Conservation (phyloP, 2,797 vertebrate species). For the Fundulus diaphanus region DNA sequence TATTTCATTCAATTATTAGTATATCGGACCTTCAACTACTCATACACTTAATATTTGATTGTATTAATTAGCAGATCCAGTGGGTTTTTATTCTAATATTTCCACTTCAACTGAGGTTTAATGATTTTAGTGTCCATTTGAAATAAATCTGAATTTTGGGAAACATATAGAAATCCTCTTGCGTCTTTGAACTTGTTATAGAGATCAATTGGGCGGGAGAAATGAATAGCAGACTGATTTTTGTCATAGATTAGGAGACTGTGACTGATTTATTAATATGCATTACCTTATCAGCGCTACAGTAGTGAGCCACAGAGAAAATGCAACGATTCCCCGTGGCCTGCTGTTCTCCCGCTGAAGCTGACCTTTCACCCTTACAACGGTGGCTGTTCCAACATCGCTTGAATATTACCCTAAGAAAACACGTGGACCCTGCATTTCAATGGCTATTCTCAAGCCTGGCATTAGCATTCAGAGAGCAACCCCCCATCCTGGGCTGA, state of each 20-base stretch:
- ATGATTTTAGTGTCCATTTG: neutral
- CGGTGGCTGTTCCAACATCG: constrained; percentile 72
- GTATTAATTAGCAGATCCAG: neutral
- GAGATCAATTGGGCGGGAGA: no score
- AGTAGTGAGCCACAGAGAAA: constrained; percentile 54
- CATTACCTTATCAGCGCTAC: neutral
- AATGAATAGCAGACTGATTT: neutral
- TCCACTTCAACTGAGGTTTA: neutral
- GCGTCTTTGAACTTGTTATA: neutral
- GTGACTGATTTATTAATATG: no score
- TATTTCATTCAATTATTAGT: no score
- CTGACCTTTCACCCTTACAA: constrained; percentile 75
- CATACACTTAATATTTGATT: no score
- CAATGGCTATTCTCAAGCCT: constrained; percentile 80
- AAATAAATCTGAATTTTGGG: neutral
- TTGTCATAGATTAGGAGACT: neutral
- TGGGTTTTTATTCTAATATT: neutral
- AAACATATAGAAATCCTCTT: neutral
- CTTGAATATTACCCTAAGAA: constrained; percentile 84
- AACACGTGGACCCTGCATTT: constrained; percentile 82
- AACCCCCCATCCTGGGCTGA: constrained; percentile 50
- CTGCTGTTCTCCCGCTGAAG: constrained; percentile 66
- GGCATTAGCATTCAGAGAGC: constrained; percentile 82
- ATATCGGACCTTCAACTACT: no score
- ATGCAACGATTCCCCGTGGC: constrained; percentile 61